These are phyloP conservation scores for Spizaetus ornatus DNA, from an alignment of 2,113 vertebrate genomes.

Conservation along the genomic window DNA sequence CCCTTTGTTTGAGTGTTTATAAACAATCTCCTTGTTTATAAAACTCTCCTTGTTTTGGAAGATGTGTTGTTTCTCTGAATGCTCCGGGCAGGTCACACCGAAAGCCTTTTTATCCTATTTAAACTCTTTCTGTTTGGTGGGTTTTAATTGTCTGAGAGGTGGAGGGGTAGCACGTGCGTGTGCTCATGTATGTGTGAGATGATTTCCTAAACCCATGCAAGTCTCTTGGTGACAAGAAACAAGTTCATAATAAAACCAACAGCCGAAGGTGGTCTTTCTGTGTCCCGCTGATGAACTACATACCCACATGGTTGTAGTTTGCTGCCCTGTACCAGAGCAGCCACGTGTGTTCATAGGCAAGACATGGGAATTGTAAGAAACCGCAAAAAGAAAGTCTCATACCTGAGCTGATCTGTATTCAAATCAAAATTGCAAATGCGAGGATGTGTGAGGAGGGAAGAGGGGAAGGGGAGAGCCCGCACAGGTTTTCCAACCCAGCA, in stretches of 20 bases:
- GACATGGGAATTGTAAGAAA: background rate
- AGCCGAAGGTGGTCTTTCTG: background rate
- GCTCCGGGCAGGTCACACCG: background rate
- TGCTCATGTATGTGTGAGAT: accelerated
- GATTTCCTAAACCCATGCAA: background rate
- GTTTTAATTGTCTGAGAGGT: background rate
- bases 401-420: background rate
- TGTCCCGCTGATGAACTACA: accelerated
- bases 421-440: accelerated
- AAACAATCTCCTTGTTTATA: background rate
- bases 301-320: accelerated
- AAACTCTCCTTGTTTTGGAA: background rate
- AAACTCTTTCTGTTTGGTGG: background rate
- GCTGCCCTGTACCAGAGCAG: background rate
- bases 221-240: background rate
- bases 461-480: background rate
- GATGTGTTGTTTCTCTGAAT: background rate
- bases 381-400: background rate
- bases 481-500: background rate
- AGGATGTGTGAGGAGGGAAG: background rate
- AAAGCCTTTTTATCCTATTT: background rate
- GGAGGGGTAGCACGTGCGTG: too few species aligned
- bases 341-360: accelerated
- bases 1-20: background rate
- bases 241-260: background rate